Evolutionary conservation across 2,888 invertebrate genomes (phyloP).

Genomic region (Polymixis lichenea): DNA sequence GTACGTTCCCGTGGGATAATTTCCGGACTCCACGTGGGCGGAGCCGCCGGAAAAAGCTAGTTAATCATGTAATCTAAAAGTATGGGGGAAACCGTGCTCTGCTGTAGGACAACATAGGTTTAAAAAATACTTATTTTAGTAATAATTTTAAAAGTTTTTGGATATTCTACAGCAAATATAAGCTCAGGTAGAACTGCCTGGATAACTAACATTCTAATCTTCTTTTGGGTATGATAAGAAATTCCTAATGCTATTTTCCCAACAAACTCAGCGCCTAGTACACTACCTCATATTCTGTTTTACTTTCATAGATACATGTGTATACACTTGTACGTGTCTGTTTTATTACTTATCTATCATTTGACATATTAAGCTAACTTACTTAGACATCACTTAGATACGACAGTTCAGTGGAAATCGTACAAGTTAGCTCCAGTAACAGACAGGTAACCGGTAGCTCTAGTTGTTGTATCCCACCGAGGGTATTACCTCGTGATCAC

Average conservation of each 20-base stretch:
- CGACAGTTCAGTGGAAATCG: slow-evolving; percentile 38
- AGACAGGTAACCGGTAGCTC: slow-evolving; percentile 29
- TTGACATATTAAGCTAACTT: background rate
- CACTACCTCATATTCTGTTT: background rate
- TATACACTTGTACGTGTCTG: background rate
- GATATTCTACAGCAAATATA: background rate
- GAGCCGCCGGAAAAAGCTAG: too few relatives aligned
- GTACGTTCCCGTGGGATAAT: too few relatives aligned
- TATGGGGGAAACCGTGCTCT: background rate
- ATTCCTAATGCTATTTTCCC: background rate
- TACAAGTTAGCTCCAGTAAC: slow-evolving; percentile 31
- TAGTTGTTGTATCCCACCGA: slow-evolving; percentile 39
- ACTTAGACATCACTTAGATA: slow-evolving; percentile 14
- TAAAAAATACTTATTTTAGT: background rate
- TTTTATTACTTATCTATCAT: slow-evolving; percentile 9
- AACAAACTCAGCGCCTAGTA: background rate
- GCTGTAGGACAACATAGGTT: background rate
- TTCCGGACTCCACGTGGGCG: too few relatives aligned
- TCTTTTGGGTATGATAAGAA: background rate
- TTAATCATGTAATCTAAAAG: background rate
- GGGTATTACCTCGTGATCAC: slow-evolving; percentile 37
- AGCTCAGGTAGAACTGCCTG: background rate
- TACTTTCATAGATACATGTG: background rate
- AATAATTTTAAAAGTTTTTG: background rate
- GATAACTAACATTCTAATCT: background rate